Conservation (phyloP, 1,140 invertebrate species). For the Drosophila sulfurigaster region DNA sequence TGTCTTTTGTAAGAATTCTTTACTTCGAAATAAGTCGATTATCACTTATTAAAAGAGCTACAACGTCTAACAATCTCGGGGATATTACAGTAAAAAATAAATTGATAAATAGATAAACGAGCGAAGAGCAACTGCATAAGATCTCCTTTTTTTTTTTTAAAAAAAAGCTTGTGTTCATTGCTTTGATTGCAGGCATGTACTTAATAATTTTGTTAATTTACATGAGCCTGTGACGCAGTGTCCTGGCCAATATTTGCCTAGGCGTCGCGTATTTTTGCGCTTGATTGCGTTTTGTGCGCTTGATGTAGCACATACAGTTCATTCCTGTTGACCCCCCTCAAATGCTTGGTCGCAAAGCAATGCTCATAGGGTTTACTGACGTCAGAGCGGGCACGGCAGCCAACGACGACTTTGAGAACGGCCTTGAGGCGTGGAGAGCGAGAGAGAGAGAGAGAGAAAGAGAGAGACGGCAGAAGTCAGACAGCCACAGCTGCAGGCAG, state of each 20-base stretch:
- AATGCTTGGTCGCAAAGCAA: not conserved
- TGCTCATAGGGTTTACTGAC: conserved; percentile 43
- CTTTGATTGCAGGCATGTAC: not conserved
- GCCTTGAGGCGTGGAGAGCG: conserved; percentile 40
- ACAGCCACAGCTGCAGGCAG: conserved; percentile 9
- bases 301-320: conserved; percentile 22
- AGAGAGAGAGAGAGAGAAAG: too few relatives aligned
- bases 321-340: not conserved
- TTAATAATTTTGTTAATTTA: conserved; percentile 51
- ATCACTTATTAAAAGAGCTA: too few relatives aligned
- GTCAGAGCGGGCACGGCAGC: conserved; percentile 50
- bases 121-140: too few relatives aligned
- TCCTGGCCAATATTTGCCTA: conserved; percentile 46
- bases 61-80: too few relatives aligned
- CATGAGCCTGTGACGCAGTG: conserved; percentile 39
- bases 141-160: not conserved
- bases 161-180: not conserved
- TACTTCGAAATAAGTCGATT: too few relatives aligned
- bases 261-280: conserved; percentile 47
- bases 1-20: too few relatives aligned
- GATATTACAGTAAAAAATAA: too few relatives aligned
- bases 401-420: conserved; percentile 36
- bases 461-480: too few relatives aligned
- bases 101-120: too few relatives aligned
- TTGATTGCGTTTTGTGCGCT: conserved; percentile 48